Evolutionary conservation across 2,888 invertebrate genomes (phyloP), one percentile per base, ranked within the genome.

Genomic region (Ochlodes sylvanus): DNA sequence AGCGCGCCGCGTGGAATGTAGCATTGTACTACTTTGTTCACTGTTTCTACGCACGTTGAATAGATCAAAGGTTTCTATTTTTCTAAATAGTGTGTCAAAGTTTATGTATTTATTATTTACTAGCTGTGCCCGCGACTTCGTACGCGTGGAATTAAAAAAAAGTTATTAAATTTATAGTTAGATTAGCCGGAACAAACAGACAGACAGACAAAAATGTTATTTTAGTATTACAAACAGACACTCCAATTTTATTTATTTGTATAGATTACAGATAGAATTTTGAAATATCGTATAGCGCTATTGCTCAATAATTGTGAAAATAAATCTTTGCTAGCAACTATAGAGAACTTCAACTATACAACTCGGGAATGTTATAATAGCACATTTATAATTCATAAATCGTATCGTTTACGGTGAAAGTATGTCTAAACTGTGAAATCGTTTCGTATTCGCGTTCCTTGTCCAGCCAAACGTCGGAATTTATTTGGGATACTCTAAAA

Each of bases 401-500:
- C 10, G 38, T 47, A 15, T 21, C 54, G 12, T 27, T n/a, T 14
- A 27, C 14, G 54, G 14, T 21, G 14, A n/a, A 27, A 54, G 54
- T 54, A 54, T 14, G 21, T 54, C 27, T 54, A 27, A 27, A n/a
- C 5, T 2, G 27, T 27, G 14, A 17, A 7, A 21, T 27, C 44
- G 47, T 15, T 61, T 61, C 60, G 32, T 61, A 32, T 61, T 44
- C 34, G 50, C 47, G 42, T 27, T 38, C 42, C 41, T 27, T 27
- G 44, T 44, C 14, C 58, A 58, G 58, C 42, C 27, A 12, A 58
- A 27, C 58, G 42, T 27, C 44, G 44, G 47, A 61, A 61, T 61
- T 27, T 47, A 61, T 61, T 61, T 61, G 47, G 60, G 47, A 61
- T 61, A 61, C 10, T 63, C 50, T 63, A 63, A 63, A 50, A 63